These are phyloP conservation scores for Teleopsis dalmanni DNA, from an alignment of 1,140 invertebrate genomes.

Conservation along the genomic window DNA sequence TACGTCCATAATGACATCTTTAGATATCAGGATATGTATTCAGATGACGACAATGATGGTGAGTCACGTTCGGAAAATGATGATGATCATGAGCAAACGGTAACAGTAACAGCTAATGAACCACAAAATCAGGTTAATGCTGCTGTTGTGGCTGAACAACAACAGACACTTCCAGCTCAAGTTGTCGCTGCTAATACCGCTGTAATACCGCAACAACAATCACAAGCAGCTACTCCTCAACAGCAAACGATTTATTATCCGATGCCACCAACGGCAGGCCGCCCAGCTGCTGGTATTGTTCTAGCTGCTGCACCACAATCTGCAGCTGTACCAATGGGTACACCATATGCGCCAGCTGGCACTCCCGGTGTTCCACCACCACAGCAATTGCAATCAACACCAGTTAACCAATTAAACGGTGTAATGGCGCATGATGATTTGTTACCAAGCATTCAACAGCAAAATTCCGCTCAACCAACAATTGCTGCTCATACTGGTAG, in stretches of 20 bases:
- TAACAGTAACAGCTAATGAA: neutral
- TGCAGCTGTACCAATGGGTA: constrained; percentile 35
- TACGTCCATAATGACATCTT: constrained; percentile 99
- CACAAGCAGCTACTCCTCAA: constrained; percentile 21
- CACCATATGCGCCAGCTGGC: constrained; percentile 30
- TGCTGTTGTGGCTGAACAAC: constrained; percentile 13
- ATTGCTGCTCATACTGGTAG: constrained; percentile 12
- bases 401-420: constrained; percentile 27
- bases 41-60: constrained; percentile 50
- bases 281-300: constrained; percentile 32
- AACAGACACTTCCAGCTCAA: constrained; percentile 7
- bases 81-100: constrained; percentile 35
- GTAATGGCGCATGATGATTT: constrained; percentile 39
- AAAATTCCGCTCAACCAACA: constrained; percentile 5
- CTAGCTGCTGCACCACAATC: constrained; percentile 44
- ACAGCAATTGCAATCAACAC: constrained; percentile 16
- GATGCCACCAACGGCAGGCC: constrained; percentile 30
- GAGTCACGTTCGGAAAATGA: constrained; percentile 59
- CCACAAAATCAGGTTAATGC: constrained; percentile 10
- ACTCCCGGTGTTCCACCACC: constrained; percentile 18
- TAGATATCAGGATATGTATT: constrained; percentile 73
- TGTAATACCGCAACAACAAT: constrained; percentile 25
- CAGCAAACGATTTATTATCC: constrained; percentile 33
- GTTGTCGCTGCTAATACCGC: constrained; percentile 11
- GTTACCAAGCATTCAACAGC: constrained; percentile 16